These are phyloP conservation scores for Drosophila paramelanica DNA, from an alignment of 2,888 invertebrate genomes.

Conservation along the genomic window DNA sequence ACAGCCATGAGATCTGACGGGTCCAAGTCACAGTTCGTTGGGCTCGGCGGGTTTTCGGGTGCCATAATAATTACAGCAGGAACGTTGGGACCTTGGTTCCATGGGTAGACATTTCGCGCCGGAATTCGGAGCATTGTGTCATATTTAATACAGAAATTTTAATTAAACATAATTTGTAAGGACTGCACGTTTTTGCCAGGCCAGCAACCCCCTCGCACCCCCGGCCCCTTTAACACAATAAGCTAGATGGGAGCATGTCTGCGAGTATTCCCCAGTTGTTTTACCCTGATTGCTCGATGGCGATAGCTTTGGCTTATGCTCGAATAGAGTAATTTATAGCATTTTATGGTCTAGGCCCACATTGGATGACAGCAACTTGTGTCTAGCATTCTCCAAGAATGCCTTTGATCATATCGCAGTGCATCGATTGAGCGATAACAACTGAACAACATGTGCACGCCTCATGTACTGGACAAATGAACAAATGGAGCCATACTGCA, in stretches of 20 bases:
- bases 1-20: slow-evolving; percentile 26
- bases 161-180: slow-evolving; percentile 85
- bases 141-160: slow-evolving; percentile 85
- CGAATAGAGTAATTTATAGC: slow-evolving; percentile 78
- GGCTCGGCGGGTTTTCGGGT: slow-evolving; percentile 48
- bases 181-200: slow-evolving; percentile 77
- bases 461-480: slow-evolving; percentile 7
- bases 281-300: slow-evolving; percentile 46
- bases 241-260: slow-evolving; percentile 17
- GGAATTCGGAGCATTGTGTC: slow-evolving; percentile 85
- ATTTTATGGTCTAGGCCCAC: slow-evolving; percentile 62
- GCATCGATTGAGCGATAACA: slow-evolving; percentile 49
- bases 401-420: slow-evolving; percentile 65
- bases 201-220: not conserved
- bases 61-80: slow-evolving; percentile 70
- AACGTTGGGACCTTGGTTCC: slow-evolving; percentile 37
- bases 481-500: not conserved
- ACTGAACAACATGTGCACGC: not conserved
- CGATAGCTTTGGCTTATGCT: slow-evolving; percentile 55
- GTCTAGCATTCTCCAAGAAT: slow-evolving; percentile 70
- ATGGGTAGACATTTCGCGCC: slow-evolving; percentile 72
- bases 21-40: slow-evolving; percentile 14
- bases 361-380: slow-evolving; percentile 52
- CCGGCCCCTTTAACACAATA: not conserved
- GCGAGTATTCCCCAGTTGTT: slow-evolving; percentile 34